phyloP scores from a whole-genome alignment of 2,888 invertebrate species.

The Charanyca ferruginea region DNA sequence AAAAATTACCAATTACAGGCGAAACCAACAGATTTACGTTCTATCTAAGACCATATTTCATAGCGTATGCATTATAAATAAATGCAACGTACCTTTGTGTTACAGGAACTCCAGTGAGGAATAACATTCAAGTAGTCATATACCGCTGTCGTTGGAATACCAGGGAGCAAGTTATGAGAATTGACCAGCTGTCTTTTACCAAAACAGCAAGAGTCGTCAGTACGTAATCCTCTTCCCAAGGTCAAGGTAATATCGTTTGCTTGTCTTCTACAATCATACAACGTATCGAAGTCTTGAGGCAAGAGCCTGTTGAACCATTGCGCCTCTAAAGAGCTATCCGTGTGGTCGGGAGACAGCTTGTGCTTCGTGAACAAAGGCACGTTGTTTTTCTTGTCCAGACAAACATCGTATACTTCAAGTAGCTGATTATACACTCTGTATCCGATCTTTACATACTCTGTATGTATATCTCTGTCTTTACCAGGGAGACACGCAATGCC shows the following conservation, averaged over 20 bases:
- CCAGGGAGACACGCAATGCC: conserved; percentile 58
- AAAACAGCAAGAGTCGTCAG: conserved; percentile 72
- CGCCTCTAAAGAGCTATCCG: conserved; percentile 43
- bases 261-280: conserved; percentile 72
- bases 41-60: too few species aligned
- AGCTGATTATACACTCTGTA: conserved; percentile 57
- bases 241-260: conserved; percentile 51
- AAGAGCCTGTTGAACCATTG: conserved; percentile 66
- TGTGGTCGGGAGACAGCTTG: conserved; percentile 53
- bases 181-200: conserved; percentile 74
- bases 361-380: conserved; percentile 70
- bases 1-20: too few species aligned
- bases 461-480: too few species aligned
- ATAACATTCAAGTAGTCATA: conserved; percentile 75
- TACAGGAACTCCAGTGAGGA: conserved; percentile 80
- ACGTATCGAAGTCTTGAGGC: conserved; percentile 62
- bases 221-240: conserved; percentile 58
- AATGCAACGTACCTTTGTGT: conserved; percentile 65
- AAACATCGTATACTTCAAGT: conserved; percentile 72
- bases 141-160: conserved; percentile 71
- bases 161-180: conserved; percentile 73
- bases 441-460: conserved; percentile 69
- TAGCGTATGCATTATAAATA: not conserved
- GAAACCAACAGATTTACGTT: too few species aligned
- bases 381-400: conserved; percentile 67